Evolutionary conservation across 2,888 invertebrate genomes (phyloP), one percentile per base, ranked within the genome.

Genomic region (Hyppa rectilinea): DNA sequence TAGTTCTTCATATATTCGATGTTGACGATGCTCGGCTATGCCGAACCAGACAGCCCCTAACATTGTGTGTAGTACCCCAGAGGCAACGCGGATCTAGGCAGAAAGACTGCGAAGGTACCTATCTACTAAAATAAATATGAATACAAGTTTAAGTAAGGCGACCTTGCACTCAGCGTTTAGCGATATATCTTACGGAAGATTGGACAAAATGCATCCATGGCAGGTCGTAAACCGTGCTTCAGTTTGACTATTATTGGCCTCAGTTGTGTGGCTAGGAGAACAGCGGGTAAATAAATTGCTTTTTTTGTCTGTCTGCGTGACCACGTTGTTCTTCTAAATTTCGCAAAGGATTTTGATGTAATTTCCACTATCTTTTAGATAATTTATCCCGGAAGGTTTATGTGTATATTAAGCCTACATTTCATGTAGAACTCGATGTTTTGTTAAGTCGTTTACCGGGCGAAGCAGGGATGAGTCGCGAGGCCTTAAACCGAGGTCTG

Each of bases 151-250:
- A 26, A 29, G 4, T 0, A n/a, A 31, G 20, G 47, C 1, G 34
- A 38, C 23, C 36, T 38, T 67, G 31, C 20, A 43, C 12, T 50
- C 1, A 34, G 14, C 23, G 23, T 58, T 9, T 10, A 47, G 9
- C 2, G n/a, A 40, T 20, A 14, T 45, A 60, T 66, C 38, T 43
- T 45, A 55, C 47, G 6, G n/a, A 59, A 23, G 67, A 49, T 63
- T 64, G 59, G 53, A 31, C 31, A 50, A 65, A 62, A 75, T 34
- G 45, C 43, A 68, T 63, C 52, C 62, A 29, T 52, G 26, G 14
- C 17, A 63, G 38, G 20, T 71, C 52, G 71, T 64, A 60, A 71
- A 80, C 64, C 36, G 65, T 66, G 52, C 49, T 58, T 63, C 65
- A 66, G 53, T 43, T 31, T 10, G 23, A 60, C 52, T 61, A 53